phyloP scores from a whole-genome alignment of 2,113 vertebrate species.

The Cairina moschata region DNA sequence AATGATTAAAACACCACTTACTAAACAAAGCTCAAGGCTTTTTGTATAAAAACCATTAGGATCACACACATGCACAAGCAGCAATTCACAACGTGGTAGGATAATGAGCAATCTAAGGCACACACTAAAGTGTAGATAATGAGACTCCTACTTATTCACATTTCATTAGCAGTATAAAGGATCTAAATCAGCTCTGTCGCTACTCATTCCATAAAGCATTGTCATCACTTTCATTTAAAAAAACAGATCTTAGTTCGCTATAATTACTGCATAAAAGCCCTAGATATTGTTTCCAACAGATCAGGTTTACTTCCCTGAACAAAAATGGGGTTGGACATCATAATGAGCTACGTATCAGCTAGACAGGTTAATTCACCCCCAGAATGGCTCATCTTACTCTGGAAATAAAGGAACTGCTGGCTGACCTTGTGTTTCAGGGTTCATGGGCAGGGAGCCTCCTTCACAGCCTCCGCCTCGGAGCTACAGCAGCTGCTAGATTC shows the following conservation, averaged over 20 bases:
- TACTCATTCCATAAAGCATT: constrained; percentile 62
- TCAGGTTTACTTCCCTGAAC: constrained; percentile 61
- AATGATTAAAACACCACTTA: constrained; percentile 38
- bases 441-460: neutral
- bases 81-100: neutral
- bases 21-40: constrained; percentile 52
- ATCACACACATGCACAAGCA: constrained; percentile 45
- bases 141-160: constrained; percentile 72
- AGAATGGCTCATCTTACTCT: constrained; percentile 60
- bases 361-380: constrained; percentile 49
- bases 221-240: constrained; percentile 64
- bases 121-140: constrained; percentile 64
- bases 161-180: constrained; percentile 70
- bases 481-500: neutral
- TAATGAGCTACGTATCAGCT: constrained; percentile 37
- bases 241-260: constrained; percentile 28
- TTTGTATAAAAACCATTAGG: constrained; percentile 39
- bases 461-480: neutral
- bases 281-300: constrained; percentile 65
- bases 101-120: constrained; percentile 66
- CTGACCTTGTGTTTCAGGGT: constrained; percentile 58
- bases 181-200: constrained; percentile 57
- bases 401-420: constrained; percentile 35
- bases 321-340: constrained; percentile 55
- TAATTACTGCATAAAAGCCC: constrained; percentile 65